Percentiles rank a stretch among this genome's conserved stretches.
Conservation (phyloP, 2,113 vertebrate genomes). For the Alligator sinensis region DNA sequence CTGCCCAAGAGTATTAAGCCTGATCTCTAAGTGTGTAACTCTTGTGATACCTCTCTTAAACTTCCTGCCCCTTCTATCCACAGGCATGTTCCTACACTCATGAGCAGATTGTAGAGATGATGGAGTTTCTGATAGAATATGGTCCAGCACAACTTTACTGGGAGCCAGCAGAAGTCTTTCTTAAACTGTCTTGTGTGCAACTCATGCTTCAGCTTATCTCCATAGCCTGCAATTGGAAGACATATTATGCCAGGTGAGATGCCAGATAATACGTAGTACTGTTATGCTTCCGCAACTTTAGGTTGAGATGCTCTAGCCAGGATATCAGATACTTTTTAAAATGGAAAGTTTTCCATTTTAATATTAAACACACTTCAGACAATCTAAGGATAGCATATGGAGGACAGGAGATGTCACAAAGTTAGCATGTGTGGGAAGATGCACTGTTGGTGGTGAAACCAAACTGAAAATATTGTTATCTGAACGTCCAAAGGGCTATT, state of each 20-base stretch:
- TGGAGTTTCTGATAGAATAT: constrained; percentile 98
- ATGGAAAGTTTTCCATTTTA: background rate
- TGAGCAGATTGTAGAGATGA: constrained; percentile 99
- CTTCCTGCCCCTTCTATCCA: background rate
- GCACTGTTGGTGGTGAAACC: background rate
- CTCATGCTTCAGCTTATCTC: constrained; percentile 97
- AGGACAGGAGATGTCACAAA: background rate
- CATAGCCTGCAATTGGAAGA: constrained; percentile 98
- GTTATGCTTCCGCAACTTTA: background rate
- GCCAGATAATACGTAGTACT: background rate
- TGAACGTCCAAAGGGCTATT: background rate
- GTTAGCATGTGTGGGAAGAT: background rate
- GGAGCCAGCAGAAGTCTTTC: constrained; percentile 98
- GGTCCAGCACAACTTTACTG: constrained; percentile 94
- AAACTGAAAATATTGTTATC: background rate
- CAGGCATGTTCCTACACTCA: constrained; percentile 96
- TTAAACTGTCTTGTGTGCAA: constrained; percentile 96
- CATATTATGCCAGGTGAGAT: constrained; percentile 95
- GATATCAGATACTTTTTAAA: background rate
- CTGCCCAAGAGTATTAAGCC: background rate
- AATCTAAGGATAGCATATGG: background rate
- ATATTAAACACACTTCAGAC: background rate
- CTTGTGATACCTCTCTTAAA: background rate
- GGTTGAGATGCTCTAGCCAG: background rate
- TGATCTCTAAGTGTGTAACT: background rate